Base-by-base conservation (phyloP, 2,113 vertebrate genomes). In the Cygnus buccinator region DNA sequence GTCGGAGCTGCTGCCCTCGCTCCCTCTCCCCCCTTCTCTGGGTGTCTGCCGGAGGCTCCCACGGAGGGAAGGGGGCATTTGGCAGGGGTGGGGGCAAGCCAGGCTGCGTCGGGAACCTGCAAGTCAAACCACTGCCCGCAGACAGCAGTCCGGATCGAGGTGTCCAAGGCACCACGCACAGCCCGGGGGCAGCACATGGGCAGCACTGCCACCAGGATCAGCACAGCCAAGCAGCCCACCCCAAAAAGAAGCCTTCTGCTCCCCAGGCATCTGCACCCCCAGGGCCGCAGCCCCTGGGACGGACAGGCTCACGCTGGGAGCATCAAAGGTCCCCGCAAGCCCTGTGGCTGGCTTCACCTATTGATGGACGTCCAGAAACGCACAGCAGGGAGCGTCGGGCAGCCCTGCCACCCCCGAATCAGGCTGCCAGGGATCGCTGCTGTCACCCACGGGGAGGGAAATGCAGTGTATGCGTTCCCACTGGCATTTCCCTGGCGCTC, bases 61-160 rank as follows among this genome's bases (percentile, higher is more conserved):
- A 3, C 0, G 6, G 59, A 86, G n/a, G 9, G 33, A 26, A 70
- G 73, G n/a, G 14, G 57, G 9, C 2, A 0, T 17, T 72, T n/a
- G 43, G 35, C 26, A 50, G 28, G 5, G 67, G n/a, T 29, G 54
- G 39, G 55, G 7, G 63, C 6, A 65, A 81, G 48, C 43, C 18
- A 4, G 3, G 1, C 3, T 41, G 20, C 3, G 5, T 43, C 46
- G 58, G 74, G 75, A 93, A 61, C 0, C 2, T 26, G 39, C 33
- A 29, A 57, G 20, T 55, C n/a, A 46, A 29, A 35, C 1, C 1
- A 22, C 54, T 61, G 48, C 79, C 25, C 0, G 0, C 10, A 17
- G 16, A 3, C 2, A 4, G 16, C 33, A 67, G n/a, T 55, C 79
- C 0, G 0, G 11, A 13, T 74, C 2, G 0, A 29, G 26, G 0